Evolutionary conservation across 2,797 vertebrate species (phyloP).

Genomic region (Psittacula echo): DNA sequence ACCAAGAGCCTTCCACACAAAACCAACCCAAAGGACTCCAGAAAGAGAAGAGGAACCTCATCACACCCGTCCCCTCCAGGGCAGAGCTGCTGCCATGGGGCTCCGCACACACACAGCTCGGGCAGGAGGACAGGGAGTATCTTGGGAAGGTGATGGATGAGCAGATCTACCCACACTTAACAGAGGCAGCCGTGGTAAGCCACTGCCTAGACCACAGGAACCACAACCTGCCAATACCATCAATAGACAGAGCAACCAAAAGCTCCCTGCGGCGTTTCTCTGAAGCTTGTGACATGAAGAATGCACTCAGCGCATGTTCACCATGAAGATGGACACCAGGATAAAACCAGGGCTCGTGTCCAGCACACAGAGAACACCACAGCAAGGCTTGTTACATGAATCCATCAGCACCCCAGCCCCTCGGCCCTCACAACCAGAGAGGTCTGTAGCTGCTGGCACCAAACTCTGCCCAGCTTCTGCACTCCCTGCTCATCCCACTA

Average conservation of each 20-base stretch:
- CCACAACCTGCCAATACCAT: not conserved
- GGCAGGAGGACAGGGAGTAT: not conserved
- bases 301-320: not conserved
- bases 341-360: not conserved
- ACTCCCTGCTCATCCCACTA: not conserved
- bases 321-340: not conserved
- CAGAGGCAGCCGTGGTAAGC: not conserved
- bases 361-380: not conserved
- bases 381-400: accelerated
- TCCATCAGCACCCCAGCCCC: not conserved
- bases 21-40: accelerated
- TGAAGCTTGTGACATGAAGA: not conserved
- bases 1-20: accelerated
- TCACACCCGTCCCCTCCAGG: not conserved
- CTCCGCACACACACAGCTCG: not conserved
- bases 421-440: accelerated
- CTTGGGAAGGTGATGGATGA: not conserved
- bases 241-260: not conserved
- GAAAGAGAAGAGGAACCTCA: not conserved
- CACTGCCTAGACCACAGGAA: not conserved
- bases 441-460: not conserved
- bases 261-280: accelerated
- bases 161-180: not conserved
- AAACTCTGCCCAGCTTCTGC: not conserved
- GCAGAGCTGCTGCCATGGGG: not conserved